Evolutionary conservation across 2,888 invertebrate species (phyloP).

Genomic region (Hemicrepidius hirtus): DNA sequence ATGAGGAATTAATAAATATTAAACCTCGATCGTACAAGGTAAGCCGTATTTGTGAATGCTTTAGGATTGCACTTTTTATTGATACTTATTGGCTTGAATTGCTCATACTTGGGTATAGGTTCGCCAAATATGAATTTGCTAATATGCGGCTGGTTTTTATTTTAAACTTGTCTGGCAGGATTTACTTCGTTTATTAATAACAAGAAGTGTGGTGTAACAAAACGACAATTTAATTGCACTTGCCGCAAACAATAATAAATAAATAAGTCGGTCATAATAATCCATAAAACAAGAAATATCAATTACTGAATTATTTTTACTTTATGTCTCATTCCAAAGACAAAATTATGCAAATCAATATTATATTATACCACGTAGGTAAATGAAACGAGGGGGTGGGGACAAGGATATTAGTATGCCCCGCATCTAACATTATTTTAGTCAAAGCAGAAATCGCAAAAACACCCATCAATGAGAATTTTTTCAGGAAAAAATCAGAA

Average conservation of each 20-base stretch:
- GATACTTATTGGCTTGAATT: neutral
- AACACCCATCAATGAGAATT: too few relatives aligned
- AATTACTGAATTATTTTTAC: too few relatives aligned
- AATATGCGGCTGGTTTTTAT: constrained; percentile 18
- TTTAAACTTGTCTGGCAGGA: constrained; percentile 19
- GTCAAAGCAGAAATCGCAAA: too few relatives aligned
- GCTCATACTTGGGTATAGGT: constrained; percentile 15
- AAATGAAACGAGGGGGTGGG: too few relatives aligned
- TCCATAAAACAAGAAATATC: too few relatives aligned
- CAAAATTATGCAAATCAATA: too few relatives aligned
- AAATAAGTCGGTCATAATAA: too few relatives aligned
- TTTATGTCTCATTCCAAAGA: too few relatives aligned
- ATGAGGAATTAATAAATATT: constrained; percentile 15
- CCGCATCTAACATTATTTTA: too few relatives aligned
- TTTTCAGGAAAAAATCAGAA: too few relatives aligned
- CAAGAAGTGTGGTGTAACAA: constrained; percentile 3
- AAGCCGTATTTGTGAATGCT: constrained; percentile 3
- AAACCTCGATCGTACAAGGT: constrained; percentile 3
- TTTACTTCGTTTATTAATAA: constrained; percentile 8
- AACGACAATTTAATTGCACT: constrained; percentile 1
- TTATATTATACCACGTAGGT: too few relatives aligned
- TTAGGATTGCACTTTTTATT: constrained; percentile 16
- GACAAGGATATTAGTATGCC: too few relatives aligned
- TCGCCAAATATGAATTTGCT: constrained; percentile 28
- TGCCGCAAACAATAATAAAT: neutral